Evolutionary conservation across 2,113 vertebrate species (phyloP).

Genomic region (Saccopteryx bilineata): DNA sequence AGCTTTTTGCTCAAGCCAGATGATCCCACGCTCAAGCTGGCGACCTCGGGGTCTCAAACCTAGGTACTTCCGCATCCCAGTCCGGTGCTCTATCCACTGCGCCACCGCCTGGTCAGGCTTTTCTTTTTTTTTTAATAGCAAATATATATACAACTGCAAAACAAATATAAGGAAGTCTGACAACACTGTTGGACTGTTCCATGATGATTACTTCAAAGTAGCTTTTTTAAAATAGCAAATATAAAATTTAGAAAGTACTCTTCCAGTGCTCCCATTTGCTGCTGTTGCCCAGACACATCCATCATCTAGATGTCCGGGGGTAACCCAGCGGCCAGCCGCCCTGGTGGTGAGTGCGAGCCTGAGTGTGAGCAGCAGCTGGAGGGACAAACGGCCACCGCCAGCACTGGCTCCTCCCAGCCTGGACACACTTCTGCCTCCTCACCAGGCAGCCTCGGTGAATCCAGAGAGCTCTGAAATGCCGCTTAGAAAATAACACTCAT

Average conservation of each 20-base stretch:
- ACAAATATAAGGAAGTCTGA: neutral
- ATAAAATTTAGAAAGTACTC: neutral
- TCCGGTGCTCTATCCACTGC: too few species aligned
- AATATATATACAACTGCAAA: neutral
- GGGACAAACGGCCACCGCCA: neutral
- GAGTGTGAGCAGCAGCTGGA: neutral
- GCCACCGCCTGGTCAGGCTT: neutral
- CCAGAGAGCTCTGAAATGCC: neutral
- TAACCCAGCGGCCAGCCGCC: neutral
- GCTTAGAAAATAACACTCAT: neutral
- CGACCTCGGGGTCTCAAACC: too few species aligned
- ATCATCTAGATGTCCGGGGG: neutral
- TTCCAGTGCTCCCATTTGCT: neutral
- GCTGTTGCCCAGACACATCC: neutral
- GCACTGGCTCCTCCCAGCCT: neutral
- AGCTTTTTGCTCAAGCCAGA: too few species aligned
- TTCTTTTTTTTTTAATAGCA: neutral
- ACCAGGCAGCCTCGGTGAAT: neutral
- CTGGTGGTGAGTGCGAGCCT: neutral
- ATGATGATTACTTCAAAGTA: neutral
- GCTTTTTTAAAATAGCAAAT: slow-evolving; percentile 27
- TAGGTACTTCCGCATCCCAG: too few species aligned
- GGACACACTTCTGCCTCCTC: neutral
- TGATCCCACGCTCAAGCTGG: too few species aligned
- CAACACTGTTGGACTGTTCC: neutral